These are phyloP conservation scores for Empis stercorea DNA, from an alignment of 2,888 invertebrate genomes.

Conservation along the genomic window DNA sequence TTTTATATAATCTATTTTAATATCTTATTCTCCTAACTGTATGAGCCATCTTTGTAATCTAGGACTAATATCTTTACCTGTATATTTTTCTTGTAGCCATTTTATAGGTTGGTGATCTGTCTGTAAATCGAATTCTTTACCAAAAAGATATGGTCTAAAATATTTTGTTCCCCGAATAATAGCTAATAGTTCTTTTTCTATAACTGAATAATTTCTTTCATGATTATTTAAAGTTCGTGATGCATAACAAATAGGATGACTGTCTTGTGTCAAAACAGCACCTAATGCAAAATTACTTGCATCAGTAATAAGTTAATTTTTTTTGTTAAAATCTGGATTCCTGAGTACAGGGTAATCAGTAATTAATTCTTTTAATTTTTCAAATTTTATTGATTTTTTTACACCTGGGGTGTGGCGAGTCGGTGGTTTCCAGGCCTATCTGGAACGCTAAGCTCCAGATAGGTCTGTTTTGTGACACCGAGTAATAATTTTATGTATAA, in stretches of 20 bases:
- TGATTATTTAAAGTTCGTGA: slow-evolving; percentile 1
- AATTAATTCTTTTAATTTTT: slow-evolving; percentile 1
- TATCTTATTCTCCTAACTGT: slow-evolving; percentile 11
- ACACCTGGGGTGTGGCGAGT: no score
- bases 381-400: no score
- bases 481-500: no score
- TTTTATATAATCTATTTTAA: slow-evolving; percentile 11
- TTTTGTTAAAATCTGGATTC: no score
- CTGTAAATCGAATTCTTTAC: slow-evolving; percentile 14
- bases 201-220: slow-evolving; percentile 1
- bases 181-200: slow-evolving; percentile 1
- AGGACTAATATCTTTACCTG: slow-evolving; percentile 12
- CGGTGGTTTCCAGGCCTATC: no score
- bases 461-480: no score
- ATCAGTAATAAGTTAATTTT: slow-evolving; percentile 1
- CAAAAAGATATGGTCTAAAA: slow-evolving; percentile 26
- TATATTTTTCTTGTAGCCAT: slow-evolving; percentile 11
- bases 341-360: not conserved
- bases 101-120: slow-evolving; percentile 14
- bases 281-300: slow-evolving; percentile 6
- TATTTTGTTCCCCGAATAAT: slow-evolving; percentile 9
- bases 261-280: slow-evolving; percentile 1
- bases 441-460: no score
- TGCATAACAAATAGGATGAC: not conserved
- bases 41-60: slow-evolving; percentile 12